Conservation (phyloP, 2,797 vertebrate species). For the Rhyacichthys aspro region DNA sequence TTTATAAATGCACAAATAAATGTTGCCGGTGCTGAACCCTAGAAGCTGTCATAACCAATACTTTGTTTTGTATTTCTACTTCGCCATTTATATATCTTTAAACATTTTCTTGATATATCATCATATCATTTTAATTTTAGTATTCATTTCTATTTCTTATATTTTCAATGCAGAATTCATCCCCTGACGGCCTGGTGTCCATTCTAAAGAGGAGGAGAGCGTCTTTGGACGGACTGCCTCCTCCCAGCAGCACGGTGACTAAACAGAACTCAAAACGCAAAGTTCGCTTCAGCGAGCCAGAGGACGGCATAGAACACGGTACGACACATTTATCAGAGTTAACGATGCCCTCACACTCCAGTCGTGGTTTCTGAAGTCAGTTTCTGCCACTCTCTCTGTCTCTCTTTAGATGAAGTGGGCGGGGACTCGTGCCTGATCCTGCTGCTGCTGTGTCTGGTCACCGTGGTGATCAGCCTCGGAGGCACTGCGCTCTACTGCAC, state of each 20-base stretch:
- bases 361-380: neutral
- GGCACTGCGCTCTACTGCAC: slow-evolving; percentile 94
- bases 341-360: slow-evolving; percentile 3
- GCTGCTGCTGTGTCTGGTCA: slow-evolving; percentile 89
- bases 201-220: slow-evolving; percentile 91
- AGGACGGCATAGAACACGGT: slow-evolving; percentile 90
- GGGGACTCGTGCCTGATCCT: slow-evolving; percentile 92
- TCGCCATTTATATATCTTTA: too few relatives aligned
- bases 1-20: too few relatives aligned
- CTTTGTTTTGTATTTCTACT: too few relatives aligned
- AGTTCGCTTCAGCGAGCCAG: slow-evolving; percentile 93
- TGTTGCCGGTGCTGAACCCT: too few relatives aligned
- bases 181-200: slow-evolving; percentile 90
- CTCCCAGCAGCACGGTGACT: slow-evolving; percentile 52
- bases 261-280: slow-evolving; percentile 85
- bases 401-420: slow-evolving; percentile 86
- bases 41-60: too few relatives aligned
- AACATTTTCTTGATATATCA: too few relatives aligned
- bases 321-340: slow-evolving; percentile 1
- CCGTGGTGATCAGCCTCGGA: slow-evolving; percentile 92
- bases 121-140: too few relatives aligned
- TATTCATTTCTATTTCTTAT: neutral
- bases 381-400: slow-evolving; percentile 9
- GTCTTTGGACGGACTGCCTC: slow-evolving; percentile 77
- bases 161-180: slow-evolving; percentile 77